Evolutionary conservation across 1,140 invertebrate species (phyloP).

Genomic region (Lepidurus apus): DNA sequence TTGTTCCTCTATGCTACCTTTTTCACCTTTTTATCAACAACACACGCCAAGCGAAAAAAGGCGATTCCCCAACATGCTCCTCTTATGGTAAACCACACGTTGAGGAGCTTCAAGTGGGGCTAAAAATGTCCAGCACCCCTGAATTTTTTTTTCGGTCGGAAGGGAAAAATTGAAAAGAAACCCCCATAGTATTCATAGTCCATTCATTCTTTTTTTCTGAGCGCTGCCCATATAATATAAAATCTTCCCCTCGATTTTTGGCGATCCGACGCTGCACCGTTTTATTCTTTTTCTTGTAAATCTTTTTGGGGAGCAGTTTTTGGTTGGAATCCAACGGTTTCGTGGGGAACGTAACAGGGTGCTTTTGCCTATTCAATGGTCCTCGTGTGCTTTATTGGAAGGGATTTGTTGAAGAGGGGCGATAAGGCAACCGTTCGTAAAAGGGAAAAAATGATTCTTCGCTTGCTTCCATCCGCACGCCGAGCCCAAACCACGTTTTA

Average conservation of each 20-base stretch:
- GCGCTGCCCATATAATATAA: not conserved
- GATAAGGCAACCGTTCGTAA: conserved; percentile 9
- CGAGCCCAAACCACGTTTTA: conserved; percentile 1
- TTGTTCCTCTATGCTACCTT: conserved; percentile 12
- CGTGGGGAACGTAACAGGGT: not conserved
- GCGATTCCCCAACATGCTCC: not conserved
- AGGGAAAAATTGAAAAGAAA: conserved; percentile 1
- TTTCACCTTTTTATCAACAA: conserved; percentile 22
- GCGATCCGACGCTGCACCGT: conserved; percentile 8
- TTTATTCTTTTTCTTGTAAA: conserved; percentile 20
- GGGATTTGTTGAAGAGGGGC: conserved; percentile 12
- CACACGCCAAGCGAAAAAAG: conserved; percentile 13
- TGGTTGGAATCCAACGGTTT: conserved; percentile 18
- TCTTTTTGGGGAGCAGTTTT: conserved; percentile 18
- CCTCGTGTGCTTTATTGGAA: conserved; percentile 13
- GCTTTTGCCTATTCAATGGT: not conserved
- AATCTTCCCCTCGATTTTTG: conserved; percentile 18
- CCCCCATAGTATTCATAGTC: not conserved
- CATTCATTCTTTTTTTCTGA: conserved; percentile 11
- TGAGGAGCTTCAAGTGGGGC: not conserved
- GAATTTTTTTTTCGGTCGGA: not conserved
- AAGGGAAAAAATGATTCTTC: conserved; percentile 16
- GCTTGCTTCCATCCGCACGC: conserved; percentile 16
- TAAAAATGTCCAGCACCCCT: conserved; percentile 1
- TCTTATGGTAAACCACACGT: conserved; percentile 10